Evolutionary conservation across 2,888 invertebrate species (phyloP), one percentile per base, ranked within the genome.

Genomic region (Creontiades dilutus): DNA sequence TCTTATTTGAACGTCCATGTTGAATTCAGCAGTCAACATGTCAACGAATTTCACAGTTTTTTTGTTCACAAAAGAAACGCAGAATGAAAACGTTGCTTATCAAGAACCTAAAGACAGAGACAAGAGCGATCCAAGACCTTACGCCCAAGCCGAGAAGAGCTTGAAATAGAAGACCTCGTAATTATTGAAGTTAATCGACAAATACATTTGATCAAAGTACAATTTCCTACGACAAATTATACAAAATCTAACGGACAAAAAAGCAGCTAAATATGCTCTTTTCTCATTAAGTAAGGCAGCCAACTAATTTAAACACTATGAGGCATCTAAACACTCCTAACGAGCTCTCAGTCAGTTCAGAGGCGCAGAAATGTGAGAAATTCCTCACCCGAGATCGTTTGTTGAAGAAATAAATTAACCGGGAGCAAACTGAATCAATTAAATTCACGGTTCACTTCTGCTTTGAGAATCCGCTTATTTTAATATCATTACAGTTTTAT

Each of bases 71-170:
- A 4, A 7, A 37, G 11, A 78, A 78, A 37, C 1, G n/a, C 9
- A 13, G 0, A 46, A 76, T 27, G 0, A 14, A 76, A 76, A 14
- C 48, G 55, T 19, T 82, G 9, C 0, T 78, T 37, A 19, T 5
- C n/a, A 14, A 19, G 13, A 78, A 46, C 37, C 16, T 46, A 82
- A 14, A 57, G 82, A 82, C 28, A 89, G 89, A 84, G 82, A 84
- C 75, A 89, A 89, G 89, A 84, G 82, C 89, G 89, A 61, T 82
- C 89, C 82, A 37, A 68, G 89, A 89, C 82, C 82, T 37, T 61
- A 61, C 61, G 46, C 55, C 89, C 89, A 89, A 89, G 82, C 89
- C 89, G 89, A 89, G 89, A 89, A 89, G 89, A 89, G 89, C 89
- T 84, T 88, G 86, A 76, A 88, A 78, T 52, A 80, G 27, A 88